Percentiles rank a stretch among this genome's conserved stretches.
Conservation (phyloP, 2,888 invertebrate species). For the Cantharis flavilabris region DNA sequence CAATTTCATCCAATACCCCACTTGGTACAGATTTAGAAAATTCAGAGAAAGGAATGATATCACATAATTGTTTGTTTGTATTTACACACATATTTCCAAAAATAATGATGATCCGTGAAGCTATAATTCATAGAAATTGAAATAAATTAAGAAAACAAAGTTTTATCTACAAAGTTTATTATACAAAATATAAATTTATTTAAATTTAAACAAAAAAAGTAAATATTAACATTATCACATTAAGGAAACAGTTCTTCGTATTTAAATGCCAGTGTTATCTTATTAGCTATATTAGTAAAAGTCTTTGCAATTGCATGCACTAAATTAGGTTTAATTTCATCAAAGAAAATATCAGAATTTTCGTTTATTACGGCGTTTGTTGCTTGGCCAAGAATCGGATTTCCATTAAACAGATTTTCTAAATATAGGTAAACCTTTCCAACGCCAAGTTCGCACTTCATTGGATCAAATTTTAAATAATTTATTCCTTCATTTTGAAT, state of each 20-base stretch:
- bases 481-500: conserved; percentile 62
- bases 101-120: no score
- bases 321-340: conserved; percentile 69
- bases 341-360: conserved; percentile 67
- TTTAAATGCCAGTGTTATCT: conserved; percentile 70
- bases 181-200: background rate
- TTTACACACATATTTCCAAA: no score
- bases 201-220: background rate
- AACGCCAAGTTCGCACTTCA: conserved; percentile 65
- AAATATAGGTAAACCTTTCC: conserved; percentile 65
- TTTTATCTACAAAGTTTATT: background rate
- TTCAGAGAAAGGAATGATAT: no score
- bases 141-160: background rate
- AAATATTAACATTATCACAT: background rate
- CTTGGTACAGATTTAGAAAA: no score
- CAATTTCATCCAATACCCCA: no score
- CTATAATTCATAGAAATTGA: no score
- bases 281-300: conserved; percentile 72
- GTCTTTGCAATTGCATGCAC: conserved; percentile 66
- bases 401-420: conserved; percentile 70
- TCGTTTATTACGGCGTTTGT: conserved; percentile 71
- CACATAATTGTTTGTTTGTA: no score
- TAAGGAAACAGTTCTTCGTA: conserved; percentile 72
- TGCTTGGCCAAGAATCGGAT: conserved; percentile 66
- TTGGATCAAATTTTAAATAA: conserved; percentile 66